Base-by-base conservation (phyloP, 1,140 invertebrate genomes). In the Sinonovacula constricta region DNA sequence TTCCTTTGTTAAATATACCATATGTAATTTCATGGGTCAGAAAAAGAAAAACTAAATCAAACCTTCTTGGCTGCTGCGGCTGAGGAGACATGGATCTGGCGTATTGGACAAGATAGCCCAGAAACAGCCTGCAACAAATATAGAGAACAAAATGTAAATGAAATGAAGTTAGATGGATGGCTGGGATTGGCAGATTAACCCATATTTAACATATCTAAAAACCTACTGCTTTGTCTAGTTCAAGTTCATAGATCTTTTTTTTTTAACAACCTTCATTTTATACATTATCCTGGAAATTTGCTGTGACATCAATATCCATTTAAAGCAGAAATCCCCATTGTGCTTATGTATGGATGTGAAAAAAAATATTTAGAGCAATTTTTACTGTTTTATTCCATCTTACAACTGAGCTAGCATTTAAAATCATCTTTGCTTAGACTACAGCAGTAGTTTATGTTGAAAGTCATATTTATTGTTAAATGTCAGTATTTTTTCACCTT, bases 11-110 rank as follows among this genome's bases (percentile, higher is more conserved):
- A 31, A 33, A 4, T 31, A 26, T 30, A 12, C 28, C 3, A 31
- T 54, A 7, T 14, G 45, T 15, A 18, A 31, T 69, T 14, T 28
- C n/a, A 7, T 34, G 22, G 5, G 51, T 30, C 4, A 57, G 26
- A 33, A 24, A 60, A 15, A 36, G 3, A 45, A 39, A 7, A 12
- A 15, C 22, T 57, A 7, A 2, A 10, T 5, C 33, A 36, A 34
- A 81, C 80, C 80, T 81, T 81, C 30, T 78, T 62, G 18, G 72
- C 72, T 51, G 75, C 65, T 60, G 80, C 75, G 24, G 69, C 75
- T 22, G 56, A n/a, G 45, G 80, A 45, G 0, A 56, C 39, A 68
- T 81, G 80, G 18, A 81, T 68, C 26, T 63, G 56, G 36, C 80
- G 65, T 30, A 33, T 24, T 31, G 70, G 69, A 49, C 75, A 65